Conservation (phyloP, 2,797 vertebrate species). For the Coluber constrictor region DNA sequence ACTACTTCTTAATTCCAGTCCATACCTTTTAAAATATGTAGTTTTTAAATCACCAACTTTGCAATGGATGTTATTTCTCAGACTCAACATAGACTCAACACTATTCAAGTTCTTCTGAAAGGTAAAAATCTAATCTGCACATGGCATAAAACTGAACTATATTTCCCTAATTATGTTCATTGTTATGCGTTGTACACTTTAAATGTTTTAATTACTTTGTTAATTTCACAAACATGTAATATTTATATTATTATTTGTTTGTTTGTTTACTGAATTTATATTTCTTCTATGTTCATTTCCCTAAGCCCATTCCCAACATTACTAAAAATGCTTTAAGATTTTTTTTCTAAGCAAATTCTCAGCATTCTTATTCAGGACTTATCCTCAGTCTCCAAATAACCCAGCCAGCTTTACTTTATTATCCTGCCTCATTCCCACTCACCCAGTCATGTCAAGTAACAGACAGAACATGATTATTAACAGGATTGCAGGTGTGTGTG, state of each 20-base stretch:
- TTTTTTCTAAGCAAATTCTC: not conserved
- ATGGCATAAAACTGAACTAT: not conserved
- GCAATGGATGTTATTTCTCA: not conserved
- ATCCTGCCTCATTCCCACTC: not conserved
- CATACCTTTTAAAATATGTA: not conserved
- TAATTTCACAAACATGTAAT: not conserved
- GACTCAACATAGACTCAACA: not conserved
- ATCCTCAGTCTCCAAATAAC: not conserved
- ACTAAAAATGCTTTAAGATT: not conserved
- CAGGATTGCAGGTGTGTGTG: not conserved
- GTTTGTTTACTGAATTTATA: too few relatives aligned
- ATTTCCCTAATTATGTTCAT: not conserved
- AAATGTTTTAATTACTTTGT: not conserved
- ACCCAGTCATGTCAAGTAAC: not conserved
- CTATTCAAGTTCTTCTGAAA: not conserved
- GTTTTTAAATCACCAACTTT: not conserved
- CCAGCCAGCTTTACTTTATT: not conserved
- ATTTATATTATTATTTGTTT: not conserved
- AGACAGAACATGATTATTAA: not conserved
- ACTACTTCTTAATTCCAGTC: not conserved
- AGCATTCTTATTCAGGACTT: not conserved
- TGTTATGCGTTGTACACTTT: not conserved
- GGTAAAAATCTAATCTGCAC: not conserved
- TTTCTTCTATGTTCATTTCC: not conserved
- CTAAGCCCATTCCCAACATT: not conserved